These are phyloP conservation scores for Sebastes kiyomatsui DNA, from an alignment of 2,797 vertebrate genomes.

Conservation along the genomic window DNA sequence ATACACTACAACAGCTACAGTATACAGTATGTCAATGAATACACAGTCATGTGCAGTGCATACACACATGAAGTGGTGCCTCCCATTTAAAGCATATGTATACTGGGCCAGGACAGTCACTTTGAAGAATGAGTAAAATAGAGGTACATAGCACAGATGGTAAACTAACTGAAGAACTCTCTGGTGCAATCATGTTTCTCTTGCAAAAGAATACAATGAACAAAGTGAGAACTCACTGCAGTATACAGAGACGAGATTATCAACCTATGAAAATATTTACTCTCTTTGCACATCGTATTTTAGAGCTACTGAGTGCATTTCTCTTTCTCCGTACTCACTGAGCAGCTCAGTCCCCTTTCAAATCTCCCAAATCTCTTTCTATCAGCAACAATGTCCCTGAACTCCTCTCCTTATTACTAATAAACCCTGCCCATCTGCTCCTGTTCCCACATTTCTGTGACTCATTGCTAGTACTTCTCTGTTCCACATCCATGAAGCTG, in stretches of 20 bases:
- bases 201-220: background rate
- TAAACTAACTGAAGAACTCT: background rate
- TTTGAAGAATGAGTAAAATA: background rate
- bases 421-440: slow-evolving; percentile 34
- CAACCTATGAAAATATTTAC: background rate
- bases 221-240: background rate
- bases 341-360: background rate
- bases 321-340: background rate
- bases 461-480: background rate
- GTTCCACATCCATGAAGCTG: background rate
- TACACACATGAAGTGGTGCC: background rate
- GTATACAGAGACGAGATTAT: background rate
- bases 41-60: background rate
- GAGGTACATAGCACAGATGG: background rate
- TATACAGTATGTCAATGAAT: no score
- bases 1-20: no score
- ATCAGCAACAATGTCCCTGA: slow-evolving; percentile 23
- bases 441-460: background rate
- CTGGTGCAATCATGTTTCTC: background rate
- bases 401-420: slow-evolving; percentile 5
- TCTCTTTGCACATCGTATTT: background rate
- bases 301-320: background rate
- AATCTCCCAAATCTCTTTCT: slow-evolving; percentile 12
- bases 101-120: fast-evolving
- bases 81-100: no score